phyloP scores from a whole-genome alignment of 2,888 invertebrate species.

The Lysandra bellargus region DNA sequence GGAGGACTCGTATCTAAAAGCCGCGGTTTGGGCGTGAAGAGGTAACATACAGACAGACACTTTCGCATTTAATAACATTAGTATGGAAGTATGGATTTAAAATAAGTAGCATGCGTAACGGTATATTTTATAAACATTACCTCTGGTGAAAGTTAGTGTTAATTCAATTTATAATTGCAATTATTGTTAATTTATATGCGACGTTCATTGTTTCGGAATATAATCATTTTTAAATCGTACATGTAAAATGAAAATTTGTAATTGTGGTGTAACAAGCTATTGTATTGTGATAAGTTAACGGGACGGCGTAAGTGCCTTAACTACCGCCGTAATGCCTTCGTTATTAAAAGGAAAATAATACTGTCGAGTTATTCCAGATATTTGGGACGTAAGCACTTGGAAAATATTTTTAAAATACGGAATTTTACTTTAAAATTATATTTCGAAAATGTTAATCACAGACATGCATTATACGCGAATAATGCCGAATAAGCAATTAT shows the following conservation, averaged over 20 bases:
- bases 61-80: no score
- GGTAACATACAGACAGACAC: no score
- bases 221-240: slow-evolving; percentile 10
- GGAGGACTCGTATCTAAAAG: no score
- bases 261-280: slow-evolving; percentile 27
- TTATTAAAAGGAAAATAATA: slow-evolving; percentile 14
- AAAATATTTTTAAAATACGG: slow-evolving; percentile 20
- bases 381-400: slow-evolving; percentile 21
- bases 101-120: background rate
- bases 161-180: slow-evolving; percentile 24
- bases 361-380: background rate
- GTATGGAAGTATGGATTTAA: no score
- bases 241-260: slow-evolving; percentile 26
- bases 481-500: background rate
- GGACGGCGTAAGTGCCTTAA: slow-evolving; percentile 27
- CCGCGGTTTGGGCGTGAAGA: no score
- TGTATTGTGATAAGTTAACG: slow-evolving; percentile 23
- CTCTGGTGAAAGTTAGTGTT: background rate
- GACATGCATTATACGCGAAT: slow-evolving; percentile 6
- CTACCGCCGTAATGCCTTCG: background rate
- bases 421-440: slow-evolving; percentile 2
- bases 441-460: slow-evolving; percentile 13
- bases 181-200: slow-evolving; percentile 23
- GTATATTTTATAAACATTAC: background rate
- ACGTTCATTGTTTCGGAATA: slow-evolving; percentile 16